phyloP scores from a whole-genome alignment of 1,140 invertebrate genomes.

The Drosophila sulfurigaster region DNA sequence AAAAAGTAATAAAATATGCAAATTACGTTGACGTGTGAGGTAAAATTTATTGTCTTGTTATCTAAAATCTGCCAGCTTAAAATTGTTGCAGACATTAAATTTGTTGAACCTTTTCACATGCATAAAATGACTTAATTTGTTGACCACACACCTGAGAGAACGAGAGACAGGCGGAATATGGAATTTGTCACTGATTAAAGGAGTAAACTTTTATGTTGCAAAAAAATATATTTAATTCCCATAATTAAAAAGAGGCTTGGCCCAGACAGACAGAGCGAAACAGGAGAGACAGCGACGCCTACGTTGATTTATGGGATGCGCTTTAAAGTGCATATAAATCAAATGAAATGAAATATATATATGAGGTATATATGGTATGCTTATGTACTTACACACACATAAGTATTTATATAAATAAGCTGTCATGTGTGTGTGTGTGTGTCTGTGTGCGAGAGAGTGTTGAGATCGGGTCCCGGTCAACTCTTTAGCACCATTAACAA shows the following conservation, averaged over 20 bases:
- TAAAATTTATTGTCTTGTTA: neutral
- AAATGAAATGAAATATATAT: conserved; percentile 60
- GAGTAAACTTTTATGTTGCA: conserved; percentile 21
- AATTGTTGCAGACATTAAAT: neutral
- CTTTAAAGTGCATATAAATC: conserved; percentile 71
- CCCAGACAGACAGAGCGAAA: conserved; percentile 12
- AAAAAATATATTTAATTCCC: conserved; percentile 29
- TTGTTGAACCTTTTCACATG: neutral
- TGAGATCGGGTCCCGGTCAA: conserved; percentile 49
- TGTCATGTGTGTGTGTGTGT: conserved; percentile 21
- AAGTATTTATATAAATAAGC: conserved; percentile 33
- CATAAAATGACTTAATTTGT: conserved; percentile 40
- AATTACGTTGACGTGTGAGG: neutral
- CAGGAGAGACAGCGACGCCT: conserved; percentile 45
- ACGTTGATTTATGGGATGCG: conserved; percentile 68
- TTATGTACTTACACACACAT: conserved; percentile 29
- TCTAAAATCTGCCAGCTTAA: neutral
- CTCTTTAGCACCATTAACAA: conserved; percentile 80
- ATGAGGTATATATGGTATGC: conserved; percentile 15
- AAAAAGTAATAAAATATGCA: neutral
- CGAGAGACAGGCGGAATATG: conserved; percentile 10
- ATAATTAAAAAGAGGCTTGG: conserved; percentile 76
- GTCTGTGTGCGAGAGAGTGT: neutral
- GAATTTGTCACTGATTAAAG: conserved; percentile 43
- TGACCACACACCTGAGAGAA: conserved; percentile 24